Percentiles rank a stretch among this genome's conserved stretches.
phyloP scores from a whole-genome alignment of 1,140 invertebrate species.

The Eulimnadia texana region DNA sequence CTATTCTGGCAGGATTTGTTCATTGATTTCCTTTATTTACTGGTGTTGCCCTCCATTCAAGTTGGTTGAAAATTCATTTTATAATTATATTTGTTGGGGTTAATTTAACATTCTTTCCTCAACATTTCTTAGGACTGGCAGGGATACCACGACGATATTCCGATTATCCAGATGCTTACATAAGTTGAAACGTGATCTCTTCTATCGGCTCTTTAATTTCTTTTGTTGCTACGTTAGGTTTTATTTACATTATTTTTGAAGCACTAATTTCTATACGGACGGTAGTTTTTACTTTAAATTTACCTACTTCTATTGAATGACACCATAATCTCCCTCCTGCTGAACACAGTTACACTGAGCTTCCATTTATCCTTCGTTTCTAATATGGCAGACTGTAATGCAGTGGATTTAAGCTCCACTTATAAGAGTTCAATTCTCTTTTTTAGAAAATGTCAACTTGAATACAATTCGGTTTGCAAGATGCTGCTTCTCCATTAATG shows the following conservation, averaged over 20 bases:
- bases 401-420: constrained; percentile 40
- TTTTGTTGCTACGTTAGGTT: constrained; percentile 34
- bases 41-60: constrained; percentile 37
- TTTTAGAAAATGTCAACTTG: constrained; percentile 33
- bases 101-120: constrained; percentile 59
- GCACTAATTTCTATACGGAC: constrained; percentile 27
- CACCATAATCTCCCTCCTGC: constrained; percentile 35
- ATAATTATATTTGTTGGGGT: constrained; percentile 48
- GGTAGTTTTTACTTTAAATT: constrained; percentile 30
- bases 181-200: constrained; percentile 45
- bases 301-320: constrained; percentile 41
- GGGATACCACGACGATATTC: constrained; percentile 56
- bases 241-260: constrained; percentile 40
- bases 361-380: constrained; percentile 36
- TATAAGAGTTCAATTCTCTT: constrained; percentile 36
- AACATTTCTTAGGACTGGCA: constrained; percentile 55
- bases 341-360: constrained; percentile 39
- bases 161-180: constrained; percentile 50
- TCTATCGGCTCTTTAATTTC: constrained; percentile 44
- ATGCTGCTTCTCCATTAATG: constrained; percentile 39
- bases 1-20: constrained; percentile 48
- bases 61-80: constrained; percentile 28
- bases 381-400: constrained; percentile 38
- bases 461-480: constrained; percentile 37
- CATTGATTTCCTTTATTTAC: constrained; percentile 48